These are phyloP conservation scores for Pelmatolapia mariae DNA, from an alignment of 2,113 vertebrate species.

Conservation along the genomic window DNA sequence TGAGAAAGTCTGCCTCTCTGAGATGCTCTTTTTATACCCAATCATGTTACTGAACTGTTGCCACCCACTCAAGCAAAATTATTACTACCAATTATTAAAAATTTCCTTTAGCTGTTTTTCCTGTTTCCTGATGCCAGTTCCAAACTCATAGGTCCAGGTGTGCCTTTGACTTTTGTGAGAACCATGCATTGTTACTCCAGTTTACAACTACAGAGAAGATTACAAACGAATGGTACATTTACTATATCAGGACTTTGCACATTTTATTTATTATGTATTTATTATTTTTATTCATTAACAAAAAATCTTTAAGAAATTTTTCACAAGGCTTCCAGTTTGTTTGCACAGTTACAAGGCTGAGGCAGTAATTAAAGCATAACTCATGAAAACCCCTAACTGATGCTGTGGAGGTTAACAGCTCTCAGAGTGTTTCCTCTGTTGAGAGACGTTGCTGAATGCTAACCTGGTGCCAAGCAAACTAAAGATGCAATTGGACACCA, in stretches of 20 bases:
- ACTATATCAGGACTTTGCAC: not conserved
- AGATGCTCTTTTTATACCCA: not conserved
- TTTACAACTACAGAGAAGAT: not conserved
- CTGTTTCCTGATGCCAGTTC: not conserved
- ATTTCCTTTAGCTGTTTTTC: not conserved
- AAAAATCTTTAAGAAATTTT: not conserved
- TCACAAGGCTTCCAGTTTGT: not conserved
- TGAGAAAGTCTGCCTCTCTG: not conserved
- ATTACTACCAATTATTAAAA: not conserved
- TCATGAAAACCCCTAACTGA: not conserved
- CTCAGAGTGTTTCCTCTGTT: not conserved
- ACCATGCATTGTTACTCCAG: not conserved
- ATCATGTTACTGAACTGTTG: not conserved
- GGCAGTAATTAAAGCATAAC: not conserved
- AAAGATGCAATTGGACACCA: not conserved
- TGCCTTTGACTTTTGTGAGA: not conserved
- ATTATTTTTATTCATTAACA: not conserved
- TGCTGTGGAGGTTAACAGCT: not conserved
- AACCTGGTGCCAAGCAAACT: not conserved
- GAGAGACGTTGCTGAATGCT: not conserved
- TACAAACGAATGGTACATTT: not conserved
- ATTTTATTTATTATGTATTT: not conserved
- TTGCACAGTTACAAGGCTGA: accelerated
- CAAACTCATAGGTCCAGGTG: not conserved
- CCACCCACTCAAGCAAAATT: not conserved